Percentiles rank a stretch among this genome's conserved stretches.
phyloP scores from a whole-genome alignment of 2,113 vertebrate genomes.

The Ammodramus savannarum region DNA sequence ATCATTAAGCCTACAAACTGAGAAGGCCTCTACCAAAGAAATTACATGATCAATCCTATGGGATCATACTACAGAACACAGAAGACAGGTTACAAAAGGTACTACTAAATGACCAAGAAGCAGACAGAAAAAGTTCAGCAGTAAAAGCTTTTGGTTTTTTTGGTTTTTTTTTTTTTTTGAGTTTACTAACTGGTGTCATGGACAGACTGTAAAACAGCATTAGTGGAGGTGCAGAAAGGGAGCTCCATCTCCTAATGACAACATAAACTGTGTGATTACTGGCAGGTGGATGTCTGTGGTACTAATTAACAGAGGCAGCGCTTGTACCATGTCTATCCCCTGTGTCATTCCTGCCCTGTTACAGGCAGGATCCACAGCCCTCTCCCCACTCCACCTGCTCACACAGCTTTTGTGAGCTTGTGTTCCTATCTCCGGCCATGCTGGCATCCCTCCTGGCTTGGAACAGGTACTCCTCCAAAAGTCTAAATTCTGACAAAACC shows the following conservation, averaged over 20 bases:
- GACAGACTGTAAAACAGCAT: not conserved
- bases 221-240: not conserved
- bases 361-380: not conserved
- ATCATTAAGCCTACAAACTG: not conserved
- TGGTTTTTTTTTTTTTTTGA: not conserved
- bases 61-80: not conserved
- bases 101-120: not conserved
- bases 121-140: not conserved
- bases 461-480: not conserved
- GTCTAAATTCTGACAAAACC: not conserved
- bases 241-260: not conserved
- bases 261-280: not conserved
- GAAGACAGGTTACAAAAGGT: not conserved
- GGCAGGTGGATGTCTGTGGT: not conserved
- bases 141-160: not conserved
- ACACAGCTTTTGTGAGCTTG: not conserved
- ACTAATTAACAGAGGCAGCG: not conserved
- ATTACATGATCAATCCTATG: not conserved
- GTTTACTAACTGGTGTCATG: not conserved
- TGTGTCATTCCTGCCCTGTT: not conserved
- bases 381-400: not conserved
- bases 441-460: not conserved
- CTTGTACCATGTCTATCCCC: not conserved
- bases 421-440: fast-evolving
- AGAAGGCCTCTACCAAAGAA: not conserved